phyloP scores from a whole-genome alignment of 2,888 invertebrate genomes.

The Pollenia labialis region DNA sequence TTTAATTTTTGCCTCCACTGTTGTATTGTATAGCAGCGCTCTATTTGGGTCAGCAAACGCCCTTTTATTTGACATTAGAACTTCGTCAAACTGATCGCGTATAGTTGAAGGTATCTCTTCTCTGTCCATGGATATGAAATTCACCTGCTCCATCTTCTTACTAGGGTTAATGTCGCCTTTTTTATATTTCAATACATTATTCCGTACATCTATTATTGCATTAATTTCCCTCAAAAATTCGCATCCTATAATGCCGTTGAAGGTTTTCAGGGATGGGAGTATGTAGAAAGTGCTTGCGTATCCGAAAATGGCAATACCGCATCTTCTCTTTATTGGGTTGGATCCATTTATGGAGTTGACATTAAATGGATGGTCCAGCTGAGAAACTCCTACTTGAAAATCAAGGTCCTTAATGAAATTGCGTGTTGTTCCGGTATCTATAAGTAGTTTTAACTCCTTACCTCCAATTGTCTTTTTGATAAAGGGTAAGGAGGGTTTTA shows the following conservation, averaged over 20 bases:
- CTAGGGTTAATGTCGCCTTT: not conserved
- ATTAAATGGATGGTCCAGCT: slow-evolving; percentile 29
- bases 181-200: slow-evolving; percentile 11
- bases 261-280: slow-evolving; percentile 21
- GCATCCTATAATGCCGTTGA: slow-evolving; percentile 58
- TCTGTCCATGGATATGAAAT: not conserved
- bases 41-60: slow-evolving; percentile 24
- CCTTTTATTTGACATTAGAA: not conserved
- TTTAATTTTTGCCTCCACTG: slow-evolving; percentile 26
- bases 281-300: not conserved
- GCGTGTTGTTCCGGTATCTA: slow-evolving; percentile 67
- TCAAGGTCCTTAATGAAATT: slow-evolving; percentile 63
- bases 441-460: slow-evolving; percentile 52
- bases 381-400: not conserved
- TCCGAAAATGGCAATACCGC: slow-evolving; percentile 57
- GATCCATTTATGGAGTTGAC: slow-evolving; percentile 56
- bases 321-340: slow-evolving; percentile 38
- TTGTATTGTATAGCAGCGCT: slow-evolving; percentile 1
- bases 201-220: slow-evolving; percentile 26
- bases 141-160: slow-evolving; percentile 15
- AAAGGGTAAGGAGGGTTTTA: slow-evolving; percentile 53
- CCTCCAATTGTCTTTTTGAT: slow-evolving; percentile 57
- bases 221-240: slow-evolving; percentile 49
- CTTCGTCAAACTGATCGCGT: not conserved
- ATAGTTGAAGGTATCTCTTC: not conserved